These are phyloP conservation scores for Chrysina gloriosa DNA, from an alignment of 2,888 invertebrate species.

Conservation along the genomic window DNA sequence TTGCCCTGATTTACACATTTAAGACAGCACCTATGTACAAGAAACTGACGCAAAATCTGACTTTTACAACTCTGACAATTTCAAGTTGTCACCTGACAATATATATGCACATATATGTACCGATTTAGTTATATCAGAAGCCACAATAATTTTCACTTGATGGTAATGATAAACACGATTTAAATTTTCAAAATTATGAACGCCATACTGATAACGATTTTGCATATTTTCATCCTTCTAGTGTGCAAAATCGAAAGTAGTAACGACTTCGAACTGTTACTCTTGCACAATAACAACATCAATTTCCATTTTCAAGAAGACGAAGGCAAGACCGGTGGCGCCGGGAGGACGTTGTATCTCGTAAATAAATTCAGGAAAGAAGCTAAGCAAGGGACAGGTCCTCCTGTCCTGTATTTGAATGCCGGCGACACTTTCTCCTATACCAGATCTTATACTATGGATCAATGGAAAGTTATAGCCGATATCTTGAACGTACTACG, in stretches of 20 bases:
- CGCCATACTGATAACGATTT: not conserved
- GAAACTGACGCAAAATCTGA: too few species aligned
- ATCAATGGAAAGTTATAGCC: not conserved
- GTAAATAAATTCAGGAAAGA: not conserved
- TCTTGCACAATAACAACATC: not conserved
- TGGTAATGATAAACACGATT: too few species aligned
- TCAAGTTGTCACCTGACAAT: not conserved
- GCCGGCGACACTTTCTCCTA: conserved; percentile 2
- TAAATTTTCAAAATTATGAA: not conserved
- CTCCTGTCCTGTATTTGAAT: conserved; percentile 7
- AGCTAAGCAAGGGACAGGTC: not conserved
- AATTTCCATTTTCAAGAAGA: conserved; percentile 12
- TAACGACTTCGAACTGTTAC: conserved; percentile 68
- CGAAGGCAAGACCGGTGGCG: not conserved
- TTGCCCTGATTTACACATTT: too few species aligned
- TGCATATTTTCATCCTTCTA: not conserved
- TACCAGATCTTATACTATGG: not conserved
- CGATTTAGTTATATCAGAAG: too few species aligned
- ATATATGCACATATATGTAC: not conserved
- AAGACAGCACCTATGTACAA: too few species aligned
- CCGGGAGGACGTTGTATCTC: not conserved
- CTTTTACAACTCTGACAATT: not conserved
- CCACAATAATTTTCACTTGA: too few species aligned
- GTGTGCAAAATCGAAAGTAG: not conserved
- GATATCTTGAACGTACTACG: not conserved